Percentiles rank a stretch among this genome's conserved stretches.
phyloP scores from a whole-genome alignment of 2,888 invertebrate genomes.

The Abrostola tripartita region DNA sequence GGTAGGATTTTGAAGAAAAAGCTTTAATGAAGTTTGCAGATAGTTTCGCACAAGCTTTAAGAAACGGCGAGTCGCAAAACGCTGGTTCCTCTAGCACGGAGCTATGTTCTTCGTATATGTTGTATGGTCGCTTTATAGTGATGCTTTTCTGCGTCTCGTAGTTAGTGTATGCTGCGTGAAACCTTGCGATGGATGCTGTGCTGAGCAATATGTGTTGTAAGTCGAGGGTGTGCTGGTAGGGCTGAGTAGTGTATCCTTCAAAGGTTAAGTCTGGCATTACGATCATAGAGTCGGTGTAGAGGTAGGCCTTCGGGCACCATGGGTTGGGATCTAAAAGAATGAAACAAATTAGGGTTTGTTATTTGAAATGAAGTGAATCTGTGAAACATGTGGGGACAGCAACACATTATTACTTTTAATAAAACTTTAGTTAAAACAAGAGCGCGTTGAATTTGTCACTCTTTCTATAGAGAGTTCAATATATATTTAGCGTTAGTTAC shows the following conservation, averaged over 20 bases:
- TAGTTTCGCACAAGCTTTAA: conserved; percentile 71
- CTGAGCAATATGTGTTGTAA: conserved; percentile 65
- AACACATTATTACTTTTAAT: no score
- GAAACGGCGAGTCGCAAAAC: conserved; percentile 70
- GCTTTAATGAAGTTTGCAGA: conserved; percentile 65
- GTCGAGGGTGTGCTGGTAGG: conserved; percentile 63
- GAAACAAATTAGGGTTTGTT: neutral
- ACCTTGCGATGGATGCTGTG: conserved; percentile 69
- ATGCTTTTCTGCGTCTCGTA: conserved; percentile 64
- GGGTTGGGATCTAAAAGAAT: conserved; percentile 63
- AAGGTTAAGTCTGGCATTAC: conserved; percentile 77
- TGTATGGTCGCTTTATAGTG: conserved; percentile 51
- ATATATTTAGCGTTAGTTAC: no score
- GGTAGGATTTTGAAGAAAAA: conserved; percentile 66
- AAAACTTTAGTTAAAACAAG: no score
- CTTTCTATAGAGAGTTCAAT: no score
- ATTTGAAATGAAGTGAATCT: no score
- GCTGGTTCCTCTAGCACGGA: conserved; percentile 65
- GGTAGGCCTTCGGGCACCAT: conserved; percentile 70
- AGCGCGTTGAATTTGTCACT: no score
- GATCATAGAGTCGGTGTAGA: conserved; percentile 69
- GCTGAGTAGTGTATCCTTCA: conserved; percentile 67
- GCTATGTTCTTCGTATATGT: conserved; percentile 62
- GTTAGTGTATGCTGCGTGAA: conserved; percentile 77
- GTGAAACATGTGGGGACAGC: no score